These are phyloP conservation scores for Papilio xuthus DNA, from an alignment of 1,140 invertebrate species.

Conservation along the genomic window DNA sequence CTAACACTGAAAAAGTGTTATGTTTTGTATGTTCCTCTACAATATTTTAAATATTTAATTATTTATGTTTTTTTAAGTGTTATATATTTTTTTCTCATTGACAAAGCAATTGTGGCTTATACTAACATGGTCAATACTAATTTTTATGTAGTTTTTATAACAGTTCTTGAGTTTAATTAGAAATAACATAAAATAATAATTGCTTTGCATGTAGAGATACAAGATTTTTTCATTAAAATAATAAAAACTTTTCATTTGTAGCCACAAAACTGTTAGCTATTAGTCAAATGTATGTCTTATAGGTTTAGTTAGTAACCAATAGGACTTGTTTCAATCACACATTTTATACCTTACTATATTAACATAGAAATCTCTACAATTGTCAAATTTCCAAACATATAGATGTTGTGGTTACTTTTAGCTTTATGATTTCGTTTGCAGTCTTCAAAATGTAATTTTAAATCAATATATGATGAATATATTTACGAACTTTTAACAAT, in stretches of 20 bases:
- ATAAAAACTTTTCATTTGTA: neutral
- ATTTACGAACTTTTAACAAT: too few relatives aligned
- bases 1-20: too few relatives aligned
- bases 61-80: too few relatives aligned
- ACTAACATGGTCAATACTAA: slow-evolving; percentile 11
- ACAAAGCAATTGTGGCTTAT: neutral
- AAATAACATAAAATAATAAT: neutral
- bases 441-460: neutral
- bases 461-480: neutral
- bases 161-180: neutral
- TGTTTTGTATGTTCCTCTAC: too few relatives aligned
- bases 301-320: neutral
- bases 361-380: neutral
- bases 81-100: neutral
- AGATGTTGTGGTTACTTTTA: neutral
- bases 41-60: too few relatives aligned
- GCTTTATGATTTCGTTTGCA: neutral
- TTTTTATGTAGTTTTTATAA: slow-evolving; percentile 9
- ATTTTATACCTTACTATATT: neutral
- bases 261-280: neutral
- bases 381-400: neutral
- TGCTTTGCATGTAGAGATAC: neutral
- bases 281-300: neutral
- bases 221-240: neutral
- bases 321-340: neutral